Base-by-base conservation (phyloP, 2,113 vertebrate species). In the Syrrhaptes paradoxus region DNA sequence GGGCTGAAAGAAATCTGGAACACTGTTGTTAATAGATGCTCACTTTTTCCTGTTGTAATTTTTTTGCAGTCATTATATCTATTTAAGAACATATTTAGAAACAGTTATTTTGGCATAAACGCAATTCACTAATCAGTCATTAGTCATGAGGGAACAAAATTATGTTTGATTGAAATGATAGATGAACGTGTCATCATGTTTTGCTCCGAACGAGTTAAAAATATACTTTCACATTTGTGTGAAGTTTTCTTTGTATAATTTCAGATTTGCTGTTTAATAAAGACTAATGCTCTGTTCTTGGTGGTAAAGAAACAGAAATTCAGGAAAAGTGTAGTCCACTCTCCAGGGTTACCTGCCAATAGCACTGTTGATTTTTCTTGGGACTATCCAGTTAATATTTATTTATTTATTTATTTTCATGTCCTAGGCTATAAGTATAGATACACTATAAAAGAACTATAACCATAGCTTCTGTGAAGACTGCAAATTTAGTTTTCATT, bases 71-170 rank as follows among this genome's bases (percentile, higher is more conserved):
- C 88, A 81, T 93, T 88, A 58, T 59, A 62, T 87, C 89, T 88
- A 82, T 91, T 94, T 94, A 94, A 80, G 59, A 88, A 76, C 46
- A 1, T 88, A 96, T 93, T 96, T 96, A 95, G 88, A 94, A 95
- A 80, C 31, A n/a, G 83, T 85, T 96, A 90, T 93, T 96, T 96
- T 96, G 83, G 73, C 83, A 90, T 88, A 93, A 96, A 95, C 86
- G 83, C 90, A 88, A 74, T 81, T 95, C 49, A 61, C 90, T 95
- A 96, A 97, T 95, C 86, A 96, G 80, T 88, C 85, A 90, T 94
- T 93, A 96, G 59, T 85, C 74, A 74, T 41, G 38, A 80, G 52
- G 57, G 87, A 90, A 57, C 24, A 72, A 93, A 96, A 93, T 86
- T 93, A 92, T 43, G 13, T 90, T 84, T 96, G 71, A 94, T 96